phyloP scores from a whole-genome alignment of 92 coral and sea anemone genomes.

The Virgularia gustaviana region DNA sequence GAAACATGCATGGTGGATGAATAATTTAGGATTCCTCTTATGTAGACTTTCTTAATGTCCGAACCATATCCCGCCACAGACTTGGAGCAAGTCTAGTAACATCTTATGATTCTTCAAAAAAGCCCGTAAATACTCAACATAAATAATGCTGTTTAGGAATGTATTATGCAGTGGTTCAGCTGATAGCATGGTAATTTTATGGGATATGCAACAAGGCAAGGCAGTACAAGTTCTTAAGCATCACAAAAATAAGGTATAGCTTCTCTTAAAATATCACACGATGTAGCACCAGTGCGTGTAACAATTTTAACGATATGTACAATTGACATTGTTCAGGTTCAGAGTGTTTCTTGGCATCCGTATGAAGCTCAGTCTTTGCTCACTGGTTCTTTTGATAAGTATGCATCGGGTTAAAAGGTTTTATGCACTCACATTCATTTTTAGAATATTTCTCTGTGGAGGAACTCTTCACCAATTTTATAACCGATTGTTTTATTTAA shows the following conservation, averaged over 20 bases:
- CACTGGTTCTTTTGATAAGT: constrained; percentile 97
- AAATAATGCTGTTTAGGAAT: constrained; percentile 67
- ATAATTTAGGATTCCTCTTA: neutral
- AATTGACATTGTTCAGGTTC: constrained; percentile 56
- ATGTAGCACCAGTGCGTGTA: neutral
- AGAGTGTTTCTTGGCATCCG: constrained; percentile 87
- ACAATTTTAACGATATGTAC: neutral
- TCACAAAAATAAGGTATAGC: constrained; percentile 70
- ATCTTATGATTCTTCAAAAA: too few relatives aligned
- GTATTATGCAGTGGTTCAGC: constrained; percentile 92
- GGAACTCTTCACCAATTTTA: too few relatives aligned
- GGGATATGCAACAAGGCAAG: constrained; percentile 76
- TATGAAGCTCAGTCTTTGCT: constrained; percentile 93
- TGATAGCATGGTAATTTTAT: constrained; percentile 73
- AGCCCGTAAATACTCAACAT: too few relatives aligned
- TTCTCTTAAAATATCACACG: neutral
- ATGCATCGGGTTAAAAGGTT: constrained; percentile 31
- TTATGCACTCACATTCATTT: neutral
- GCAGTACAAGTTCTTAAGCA: constrained; percentile 77
- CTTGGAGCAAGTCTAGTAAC: too few relatives aligned
- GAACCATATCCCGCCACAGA: too few relatives aligned
- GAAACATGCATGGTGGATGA: too few relatives aligned
- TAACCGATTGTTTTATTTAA: too few relatives aligned
- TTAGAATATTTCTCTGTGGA: neutral
- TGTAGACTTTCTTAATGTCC: too few relatives aligned